Base-by-base conservation (phyloP, 2,888 invertebrate genomes). In the Conistra vaccinii region DNA sequence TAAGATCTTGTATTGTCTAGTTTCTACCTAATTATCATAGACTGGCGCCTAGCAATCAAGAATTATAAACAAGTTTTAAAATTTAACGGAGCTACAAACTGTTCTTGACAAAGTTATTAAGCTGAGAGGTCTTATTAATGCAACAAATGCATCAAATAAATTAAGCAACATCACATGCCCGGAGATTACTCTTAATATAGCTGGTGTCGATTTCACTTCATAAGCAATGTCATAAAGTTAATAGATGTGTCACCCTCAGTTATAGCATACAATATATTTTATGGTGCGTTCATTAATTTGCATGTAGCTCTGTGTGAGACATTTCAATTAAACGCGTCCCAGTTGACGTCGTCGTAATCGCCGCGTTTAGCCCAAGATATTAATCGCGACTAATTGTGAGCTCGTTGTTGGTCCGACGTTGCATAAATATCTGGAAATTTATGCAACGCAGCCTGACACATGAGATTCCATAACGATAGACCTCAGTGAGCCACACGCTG, bases 271-370 rank as follows among this genome's bases (percentile, higher is more conserved):
- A 82, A 86, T 86, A 84, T 84, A 78, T 84, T 89, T 91, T 89
- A 90, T 86, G 89, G 83, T 71, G 76, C 73, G 71, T 79, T 88
- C 90, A 93, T 92, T 92, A 93, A 92, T 93, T 92, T 94, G 92
- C 93, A 93, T 94, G 91, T 86, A 82, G 77, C 74, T 79, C 80
- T 75, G 82, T 85, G 81, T 80, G 86, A 90, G 89, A 87, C 91
- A 87, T 91, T 91, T 92, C 89, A 93, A 93, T 94, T 94, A 91
- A 92, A 85, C 89, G 80, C 88, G 89, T 88, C 86, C 88, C 76
- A 76, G 86, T 85, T 89, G 76, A 68, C 57, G 86, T 71, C 84
- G 80, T 86, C 87, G 89, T 92, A 91, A 92, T 92, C 90, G 88
- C 85, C 85, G 83, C 82, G 88, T 88, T 90, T 88, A 90, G 86